Base-by-base conservation (phyloP, 2,797 vertebrate species). In the Poeciliopsis gracilis region DNA sequence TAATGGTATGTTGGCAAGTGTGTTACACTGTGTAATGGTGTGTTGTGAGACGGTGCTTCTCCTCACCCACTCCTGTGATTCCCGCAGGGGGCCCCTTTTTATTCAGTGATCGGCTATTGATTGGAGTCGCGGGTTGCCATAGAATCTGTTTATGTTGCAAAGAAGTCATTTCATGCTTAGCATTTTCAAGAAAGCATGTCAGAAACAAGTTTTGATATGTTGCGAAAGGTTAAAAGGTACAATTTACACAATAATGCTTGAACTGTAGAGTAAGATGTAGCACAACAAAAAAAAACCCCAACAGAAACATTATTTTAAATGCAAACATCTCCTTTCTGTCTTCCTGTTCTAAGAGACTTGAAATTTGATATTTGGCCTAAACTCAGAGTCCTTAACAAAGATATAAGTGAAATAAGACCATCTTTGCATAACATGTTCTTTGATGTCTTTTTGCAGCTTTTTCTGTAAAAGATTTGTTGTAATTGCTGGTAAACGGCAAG, bases 1-100 rank as follows among this genome's bases (percentile, higher is more conserved):
- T 90, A 91, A 93, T 92, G 84, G 88, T 30, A 49, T 87, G 76
- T 82, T 87, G 81, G 85, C 77, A 84, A 84, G 85, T 77, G 82
- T 82, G 79, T 84, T 86, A 51, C 41, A 53, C 84, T 63, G 53
- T 90, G 90, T 93, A 93, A 94, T 91, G 88, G 92, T 88, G 90
- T 83, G 82, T 77, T 82, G 46, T 89, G 92, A 88, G 92, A 92
- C 77, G 61, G 30, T 67, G 43, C 23, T 28, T 67, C 74, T 83
- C 84, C 80, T 70, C 67, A 43, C 77, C 83, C 80, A 47, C 84
- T 63, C 66, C 69, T 45, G 45, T 25, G 10, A 79, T 51, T 51
- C 61, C 71, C 69, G 1, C 71, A 8, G 33, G 41, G 41, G 57
- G 59, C 55, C 51, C 47, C 75, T 78, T 80, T 77, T 84, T 80